phyloP scores from a whole-genome alignment of 2,797 vertebrate species.

The Mionectes olivaceus region DNA sequence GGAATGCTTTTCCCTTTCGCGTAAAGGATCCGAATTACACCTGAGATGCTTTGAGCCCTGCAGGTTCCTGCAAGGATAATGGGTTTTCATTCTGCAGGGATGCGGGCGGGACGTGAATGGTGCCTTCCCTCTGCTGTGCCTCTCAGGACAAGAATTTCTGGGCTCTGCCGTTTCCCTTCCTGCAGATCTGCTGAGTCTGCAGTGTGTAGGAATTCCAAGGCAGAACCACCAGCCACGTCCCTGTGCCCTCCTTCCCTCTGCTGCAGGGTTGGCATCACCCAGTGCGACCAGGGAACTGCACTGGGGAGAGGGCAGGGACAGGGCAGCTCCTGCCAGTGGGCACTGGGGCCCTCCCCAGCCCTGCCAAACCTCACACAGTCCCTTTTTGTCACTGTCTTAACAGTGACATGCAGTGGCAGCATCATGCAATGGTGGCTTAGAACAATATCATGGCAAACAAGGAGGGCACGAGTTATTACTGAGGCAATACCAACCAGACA shows the following conservation, averaged over 20 bases:
- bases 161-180: neutral
- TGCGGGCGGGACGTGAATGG: neutral
- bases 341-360: neutral
- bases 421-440: neutral
- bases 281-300: neutral
- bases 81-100: neutral
- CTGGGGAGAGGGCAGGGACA: neutral
- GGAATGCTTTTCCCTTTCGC: neutral
- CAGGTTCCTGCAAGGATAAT: neutral
- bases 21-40: neutral
- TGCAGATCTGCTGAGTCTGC: neutral
- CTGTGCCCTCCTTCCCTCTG: neutral
- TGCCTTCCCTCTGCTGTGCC: neutral
- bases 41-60: neutral
- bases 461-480: fast-evolving
- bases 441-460: neutral
- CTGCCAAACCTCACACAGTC: neutral
- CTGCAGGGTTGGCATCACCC: neutral
- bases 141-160: neutral
- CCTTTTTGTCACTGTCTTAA: neutral
- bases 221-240: neutral
- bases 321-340: neutral
- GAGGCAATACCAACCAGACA: neutral
- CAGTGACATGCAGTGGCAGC: neutral
- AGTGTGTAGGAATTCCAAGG: neutral